Evolutionary conservation across 2,113 vertebrate species (phyloP).

Genomic region (Sminthopsis crassicaudata): DNA sequence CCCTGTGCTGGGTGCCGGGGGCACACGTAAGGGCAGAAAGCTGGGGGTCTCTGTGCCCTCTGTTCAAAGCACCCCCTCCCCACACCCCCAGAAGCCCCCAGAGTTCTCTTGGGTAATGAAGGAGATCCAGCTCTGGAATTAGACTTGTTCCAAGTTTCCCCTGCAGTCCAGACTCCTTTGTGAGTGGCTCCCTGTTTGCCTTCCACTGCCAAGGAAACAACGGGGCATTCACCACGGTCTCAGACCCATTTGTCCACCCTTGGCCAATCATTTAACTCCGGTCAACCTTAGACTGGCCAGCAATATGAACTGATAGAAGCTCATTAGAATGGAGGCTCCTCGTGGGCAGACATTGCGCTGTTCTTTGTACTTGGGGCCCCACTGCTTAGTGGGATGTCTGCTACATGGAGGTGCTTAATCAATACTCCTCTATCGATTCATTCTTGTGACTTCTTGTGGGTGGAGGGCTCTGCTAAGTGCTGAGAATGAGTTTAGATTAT

Average conservation of each 20-base stretch:
- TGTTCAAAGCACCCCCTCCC: neutral
- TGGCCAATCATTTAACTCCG: neutral
- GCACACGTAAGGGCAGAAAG: neutral
- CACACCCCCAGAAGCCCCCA: neutral
- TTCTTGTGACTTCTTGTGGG: neutral
- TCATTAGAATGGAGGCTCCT: neutral
- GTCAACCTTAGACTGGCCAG: neutral
- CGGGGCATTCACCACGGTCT: neutral
- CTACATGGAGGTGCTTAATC: neutral
- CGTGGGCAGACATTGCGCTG: neutral
- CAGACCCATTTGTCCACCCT: neutral
- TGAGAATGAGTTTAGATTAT: neutral
- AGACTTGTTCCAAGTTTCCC: neutral
- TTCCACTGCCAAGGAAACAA: neutral
- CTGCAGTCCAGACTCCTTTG: neutral
- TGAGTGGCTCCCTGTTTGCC: neutral
- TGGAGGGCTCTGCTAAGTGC: neutral
- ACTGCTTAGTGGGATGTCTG: neutral
- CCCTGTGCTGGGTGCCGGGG: neutral
- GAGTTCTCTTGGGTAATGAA: neutral
- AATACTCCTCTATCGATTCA: neutral
- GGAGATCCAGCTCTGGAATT: neutral
- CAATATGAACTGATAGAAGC: neutral
- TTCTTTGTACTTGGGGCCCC: neutral
- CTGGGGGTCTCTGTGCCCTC: neutral